Evolutionary conservation across 2,888 invertebrate species (phyloP).

Genomic region (Cephus pulcher): DNA sequence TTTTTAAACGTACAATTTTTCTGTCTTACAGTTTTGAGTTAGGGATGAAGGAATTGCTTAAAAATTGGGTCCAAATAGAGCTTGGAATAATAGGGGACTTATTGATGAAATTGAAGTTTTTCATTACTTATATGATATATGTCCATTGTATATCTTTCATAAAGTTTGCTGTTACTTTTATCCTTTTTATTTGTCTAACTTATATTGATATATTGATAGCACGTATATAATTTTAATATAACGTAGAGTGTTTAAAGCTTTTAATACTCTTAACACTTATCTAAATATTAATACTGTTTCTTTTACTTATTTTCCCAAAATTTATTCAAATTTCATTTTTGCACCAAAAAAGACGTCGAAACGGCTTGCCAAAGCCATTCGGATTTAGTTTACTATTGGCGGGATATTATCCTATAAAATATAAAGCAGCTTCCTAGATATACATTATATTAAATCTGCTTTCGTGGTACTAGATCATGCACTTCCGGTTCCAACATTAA

Average conservation of each 20-base stretch:
- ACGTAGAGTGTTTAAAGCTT: too few species aligned
- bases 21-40: not conserved
- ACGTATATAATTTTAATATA: not conserved
- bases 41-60: not conserved
- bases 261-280: not conserved
- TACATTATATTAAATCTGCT: not conserved
- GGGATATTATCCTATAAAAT: not conserved
- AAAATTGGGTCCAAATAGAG: not conserved
- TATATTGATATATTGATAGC: not conserved
- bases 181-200: not conserved
- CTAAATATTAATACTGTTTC: not conserved
- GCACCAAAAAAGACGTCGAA: too few species aligned
- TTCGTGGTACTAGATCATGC: not conserved
- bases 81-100: not conserved
- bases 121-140: not conserved
- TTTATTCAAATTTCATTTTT: not conserved
- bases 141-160: not conserved
- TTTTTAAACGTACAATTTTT: not conserved
- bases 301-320: not conserved
- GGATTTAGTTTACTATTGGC: not conserved
- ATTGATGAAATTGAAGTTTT: not conserved
- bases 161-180: not conserved
- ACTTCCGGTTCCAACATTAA: not conserved
- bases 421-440: not conserved
- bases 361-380: too few species aligned